These are phyloP conservation scores for Aplysia californica DNA, from an alignment of 1,140 invertebrate genomes.

Conservation along the genomic window DNA sequence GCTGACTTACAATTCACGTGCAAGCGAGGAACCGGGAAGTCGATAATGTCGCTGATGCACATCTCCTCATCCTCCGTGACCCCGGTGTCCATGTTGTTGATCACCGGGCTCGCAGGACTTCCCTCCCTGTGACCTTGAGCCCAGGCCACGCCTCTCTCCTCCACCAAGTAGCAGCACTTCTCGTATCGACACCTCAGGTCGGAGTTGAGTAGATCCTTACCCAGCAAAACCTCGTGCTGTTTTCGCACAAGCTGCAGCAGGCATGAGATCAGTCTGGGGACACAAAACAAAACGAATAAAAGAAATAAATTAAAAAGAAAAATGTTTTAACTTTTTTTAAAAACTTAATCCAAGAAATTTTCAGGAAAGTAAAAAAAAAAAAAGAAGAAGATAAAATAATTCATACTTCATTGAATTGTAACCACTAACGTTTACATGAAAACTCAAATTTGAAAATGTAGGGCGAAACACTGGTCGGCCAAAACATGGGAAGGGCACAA, in stretches of 20 bases:
- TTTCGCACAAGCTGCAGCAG: slow-evolving; percentile 44
- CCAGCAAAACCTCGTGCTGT: slow-evolving; percentile 46
- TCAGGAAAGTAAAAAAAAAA: background rate
- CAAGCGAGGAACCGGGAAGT: slow-evolving; percentile 30
- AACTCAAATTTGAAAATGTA: background rate
- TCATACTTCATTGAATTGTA: background rate
- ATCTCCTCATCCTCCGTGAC: slow-evolving; percentile 18
- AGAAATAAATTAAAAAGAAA: background rate
- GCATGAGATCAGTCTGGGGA: slow-evolving; percentile 40
- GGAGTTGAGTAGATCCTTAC: slow-evolving; percentile 41
- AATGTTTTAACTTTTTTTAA: no score
- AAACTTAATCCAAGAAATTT: background rate
- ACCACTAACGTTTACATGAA: background rate
- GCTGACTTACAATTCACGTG: background rate
- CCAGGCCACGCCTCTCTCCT: slow-evolving; percentile 50
- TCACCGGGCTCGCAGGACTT: background rate
- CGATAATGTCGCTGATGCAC: slow-evolving; percentile 40
- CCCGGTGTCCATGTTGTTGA: background rate
- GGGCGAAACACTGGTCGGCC: no score
- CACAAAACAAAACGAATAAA: background rate
- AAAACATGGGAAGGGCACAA: no score
- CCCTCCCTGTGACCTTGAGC: slow-evolving; percentile 31
- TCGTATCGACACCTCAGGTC: slow-evolving; percentile 42
- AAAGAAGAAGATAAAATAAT: background rate
- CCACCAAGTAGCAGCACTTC: slow-evolving; percentile 37